Evolutionary conservation across 1,140 invertebrate genomes (phyloP), one percentile per base, ranked within the genome.

Genomic region (Drosophila serrata): DNA sequence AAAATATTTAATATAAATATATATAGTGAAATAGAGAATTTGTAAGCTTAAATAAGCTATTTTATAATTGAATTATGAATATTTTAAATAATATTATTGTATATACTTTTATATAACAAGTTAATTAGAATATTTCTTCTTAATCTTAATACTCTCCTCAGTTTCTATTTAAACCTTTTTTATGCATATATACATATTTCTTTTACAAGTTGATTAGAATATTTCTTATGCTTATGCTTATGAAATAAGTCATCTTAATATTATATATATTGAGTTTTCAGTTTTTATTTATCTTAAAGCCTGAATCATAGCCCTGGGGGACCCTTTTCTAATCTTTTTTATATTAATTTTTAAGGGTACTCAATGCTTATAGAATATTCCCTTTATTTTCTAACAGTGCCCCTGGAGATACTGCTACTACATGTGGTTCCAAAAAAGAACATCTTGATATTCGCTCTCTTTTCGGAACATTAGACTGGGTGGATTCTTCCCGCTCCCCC

Each of bases 381-480:
- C 1, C 5, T 13, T 45, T 17, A 56, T 43, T 45, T 9, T 17
- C 22, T 46, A 24, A 2, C 58, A 67, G 65, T 67, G 31, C 29
- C 15, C 35, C 0, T 3, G 4, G 19, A 29, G 5, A 35, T 24
- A 15, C 4, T 15, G 3, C 31, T 45, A 27, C 46, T 58, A 61
- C 64, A 63, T 68, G 60, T 35, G 31, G n/a, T 22, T 15, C 7
- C 15, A 1, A 51, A 33, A 24, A 33, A n/a, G 13, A 49, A 68
- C 45, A 49, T 68, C 43, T 68, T 61, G 40, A 24, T 9, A 19
- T 59, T 63, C 33, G 31, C 64, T 60, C 60, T 84, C 37, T 84
- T 85, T 84, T 86, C 43, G 82, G 75, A 70, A 86, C 75, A 81
- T 86, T 79, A 79, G 70, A 82, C 59, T 46, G n/a, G n/a, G 31